Percentiles rank a stretch among this genome's conserved stretches.
Evolutionary conservation across 2,113 vertebrate species (phyloP).

Genomic region (Corythoichthys haematopterus): DNA sequence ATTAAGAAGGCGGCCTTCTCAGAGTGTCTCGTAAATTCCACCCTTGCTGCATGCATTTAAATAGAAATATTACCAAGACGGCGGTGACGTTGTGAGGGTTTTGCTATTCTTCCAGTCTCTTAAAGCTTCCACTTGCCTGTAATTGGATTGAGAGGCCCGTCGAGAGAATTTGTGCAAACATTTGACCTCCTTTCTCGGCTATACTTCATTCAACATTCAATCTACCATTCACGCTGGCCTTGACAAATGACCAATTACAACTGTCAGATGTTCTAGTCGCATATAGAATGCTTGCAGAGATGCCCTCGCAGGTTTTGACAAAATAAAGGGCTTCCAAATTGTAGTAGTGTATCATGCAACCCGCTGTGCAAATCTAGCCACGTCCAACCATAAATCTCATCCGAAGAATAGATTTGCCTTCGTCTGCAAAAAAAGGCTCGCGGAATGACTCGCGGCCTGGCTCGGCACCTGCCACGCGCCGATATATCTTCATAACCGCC

Average conservation of each 20-base stretch:
- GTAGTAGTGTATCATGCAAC: neutral
- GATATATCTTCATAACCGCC: slow-evolving; percentile 5
- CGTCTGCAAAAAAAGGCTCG: slow-evolving; percentile 1
- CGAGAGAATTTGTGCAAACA: slow-evolving; percentile 39
- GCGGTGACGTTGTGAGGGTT: slow-evolving; percentile 63
- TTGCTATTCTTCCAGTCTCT: slow-evolving; percentile 31
- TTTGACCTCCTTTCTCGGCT: slow-evolving; percentile 23
- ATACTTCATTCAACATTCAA: slow-evolving; percentile 18
- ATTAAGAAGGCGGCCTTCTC: slow-evolving; percentile 21
- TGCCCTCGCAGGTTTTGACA: neutral
- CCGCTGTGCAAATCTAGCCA: neutral
- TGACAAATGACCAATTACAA: slow-evolving; percentile 16
- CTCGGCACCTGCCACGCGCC: neutral
- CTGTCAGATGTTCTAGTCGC: slow-evolving; percentile 6
- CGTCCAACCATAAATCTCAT: neutral
- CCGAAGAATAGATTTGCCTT: neutral
- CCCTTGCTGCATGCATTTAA: slow-evolving; percentile 89
- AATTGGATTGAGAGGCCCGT: slow-evolving; percentile 50
- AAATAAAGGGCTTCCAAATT: neutral
- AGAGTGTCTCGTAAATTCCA: slow-evolving; percentile 34
- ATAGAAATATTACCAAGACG: slow-evolving; percentile 92
- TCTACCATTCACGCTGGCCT: slow-evolving; percentile 10
- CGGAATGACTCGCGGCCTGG: neutral
- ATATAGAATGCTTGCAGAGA: neutral
- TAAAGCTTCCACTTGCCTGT: slow-evolving; percentile 44